Conservation (phyloP, 2,888 invertebrate genomes). For the Luffia ferchaultella region DNA sequence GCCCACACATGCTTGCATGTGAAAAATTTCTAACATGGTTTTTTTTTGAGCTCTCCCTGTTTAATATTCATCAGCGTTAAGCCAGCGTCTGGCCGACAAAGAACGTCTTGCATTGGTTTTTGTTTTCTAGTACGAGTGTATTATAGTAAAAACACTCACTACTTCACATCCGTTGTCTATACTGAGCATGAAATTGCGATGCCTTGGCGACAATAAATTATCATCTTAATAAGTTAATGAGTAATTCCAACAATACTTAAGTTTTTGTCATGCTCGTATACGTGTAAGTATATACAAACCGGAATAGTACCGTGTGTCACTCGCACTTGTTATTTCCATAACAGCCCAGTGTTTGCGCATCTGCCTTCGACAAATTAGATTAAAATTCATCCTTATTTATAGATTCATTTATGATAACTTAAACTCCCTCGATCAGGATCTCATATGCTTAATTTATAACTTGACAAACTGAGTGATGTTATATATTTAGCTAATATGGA, state of each 20-base stretch:
- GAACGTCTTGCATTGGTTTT: conserved; percentile 4
- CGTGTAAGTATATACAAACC: conserved; percentile 30
- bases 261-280: conserved; percentile 35
- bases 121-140: conserved; percentile 3
- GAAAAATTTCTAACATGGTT: conserved; percentile 10
- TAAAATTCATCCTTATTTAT: conserved; percentile 62
- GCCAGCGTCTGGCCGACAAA: conserved; percentile 6
- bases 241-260: conserved; percentile 50
- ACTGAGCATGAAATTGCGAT: conserved; percentile 46
- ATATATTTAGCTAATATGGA: too few relatives aligned
- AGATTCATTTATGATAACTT: background rate
- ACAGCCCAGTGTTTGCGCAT: conserved; percentile 39
- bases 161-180: conserved; percentile 25
- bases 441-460: background rate
- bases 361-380: conserved; percentile 63
- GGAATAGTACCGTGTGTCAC: conserved; percentile 20
- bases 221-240: conserved; percentile 63
- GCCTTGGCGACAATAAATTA: conserved; percentile 51
- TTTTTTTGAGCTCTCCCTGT: background rate
- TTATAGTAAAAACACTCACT: conserved; percentile 21
- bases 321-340: conserved; percentile 50
- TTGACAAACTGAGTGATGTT: too few relatives aligned
- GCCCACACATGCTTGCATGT: conserved; percentile 4
- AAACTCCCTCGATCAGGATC: background rate
- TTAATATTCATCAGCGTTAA: conserved; percentile 11